These are phyloP conservation scores for Sebastes ruberrimus DNA, from an alignment of 2,797 vertebrate species.

Conservation along the genomic window DNA sequence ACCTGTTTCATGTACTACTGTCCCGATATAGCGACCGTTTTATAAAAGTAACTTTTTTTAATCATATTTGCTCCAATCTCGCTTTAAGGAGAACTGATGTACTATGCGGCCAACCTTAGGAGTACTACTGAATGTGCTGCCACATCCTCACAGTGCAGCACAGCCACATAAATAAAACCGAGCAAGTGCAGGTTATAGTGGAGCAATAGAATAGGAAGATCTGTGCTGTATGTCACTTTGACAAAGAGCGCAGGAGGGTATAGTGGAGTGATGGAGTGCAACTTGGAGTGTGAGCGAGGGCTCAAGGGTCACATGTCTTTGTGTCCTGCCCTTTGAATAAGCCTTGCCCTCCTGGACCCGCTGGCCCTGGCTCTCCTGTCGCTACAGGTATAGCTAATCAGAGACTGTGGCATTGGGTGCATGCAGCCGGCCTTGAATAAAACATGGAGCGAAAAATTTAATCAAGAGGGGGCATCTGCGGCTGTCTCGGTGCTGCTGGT, in stretches of 20 bases:
- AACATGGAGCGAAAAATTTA: constrained; percentile 71
- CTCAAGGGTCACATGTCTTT: constrained; percentile 58
- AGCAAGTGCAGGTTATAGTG: not conserved
- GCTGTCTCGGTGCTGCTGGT: constrained; percentile 65
- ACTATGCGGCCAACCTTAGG: not conserved
- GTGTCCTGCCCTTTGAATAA: constrained; percentile 61
- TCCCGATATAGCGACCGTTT: no score
- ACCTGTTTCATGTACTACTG: no score
- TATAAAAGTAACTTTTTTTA: no score
- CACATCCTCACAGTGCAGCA: not conserved
- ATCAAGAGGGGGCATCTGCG: constrained; percentile 77
- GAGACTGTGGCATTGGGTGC: constrained; percentile 60
- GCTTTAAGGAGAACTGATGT: not conserved
- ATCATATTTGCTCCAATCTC: no score
- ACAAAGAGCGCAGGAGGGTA: constrained; percentile 39
- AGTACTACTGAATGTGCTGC: not conserved
- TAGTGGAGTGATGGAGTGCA: constrained; percentile 51
- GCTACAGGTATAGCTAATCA: constrained; percentile 75
- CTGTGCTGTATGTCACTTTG: constrained; percentile 45
- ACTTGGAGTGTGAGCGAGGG: constrained; percentile 41
- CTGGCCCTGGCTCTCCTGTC: constrained; percentile 55
- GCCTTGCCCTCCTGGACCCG: constrained; percentile 51
- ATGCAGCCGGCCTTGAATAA: constrained; percentile 72
- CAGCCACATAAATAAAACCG: constrained; percentile 24
- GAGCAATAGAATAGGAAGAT: constrained; percentile 8